Percentiles rank a stretch among this genome's conserved stretches.
These are phyloP conservation scores for Bombyx huttoni DNA, from an alignment of 2,888 invertebrate genomes.

Conservation along the genomic window DNA sequence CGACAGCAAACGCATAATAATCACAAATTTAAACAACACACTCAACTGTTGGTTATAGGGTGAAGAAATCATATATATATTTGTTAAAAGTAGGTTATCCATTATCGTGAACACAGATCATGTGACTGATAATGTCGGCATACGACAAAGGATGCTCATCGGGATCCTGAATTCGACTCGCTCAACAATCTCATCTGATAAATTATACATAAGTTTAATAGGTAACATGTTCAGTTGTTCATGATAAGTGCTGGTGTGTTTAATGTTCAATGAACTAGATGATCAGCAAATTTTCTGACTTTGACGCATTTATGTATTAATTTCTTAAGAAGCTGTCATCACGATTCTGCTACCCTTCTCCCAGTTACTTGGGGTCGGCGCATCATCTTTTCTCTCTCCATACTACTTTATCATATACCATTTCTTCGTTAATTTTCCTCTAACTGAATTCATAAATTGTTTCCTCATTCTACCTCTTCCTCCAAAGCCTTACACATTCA, in stretches of 20 bases:
- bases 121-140: slow-evolving; percentile 49
- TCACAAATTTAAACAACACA: slow-evolving; percentile 17
- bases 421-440: no score
- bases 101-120: slow-evolving; percentile 39
- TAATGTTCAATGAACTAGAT: no score
- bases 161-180: slow-evolving; percentile 15
- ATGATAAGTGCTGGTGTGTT: not conserved
- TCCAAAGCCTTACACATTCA: no score
- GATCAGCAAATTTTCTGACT: no score
- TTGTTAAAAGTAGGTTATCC: slow-evolving; percentile 59
- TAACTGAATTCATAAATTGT: no score
- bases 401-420: no score
- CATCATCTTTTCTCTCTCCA: no score
- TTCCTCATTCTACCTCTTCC: no score
- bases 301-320: no score
- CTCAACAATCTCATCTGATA: slow-evolving; percentile 6
- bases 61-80: slow-evolving; percentile 53
- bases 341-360: no score
- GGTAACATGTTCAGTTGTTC: not conserved
- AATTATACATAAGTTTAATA: slow-evolving; percentile 4
- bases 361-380: no score
- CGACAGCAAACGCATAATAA: slow-evolving; percentile 44
- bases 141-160: slow-evolving; percentile 25
- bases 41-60: slow-evolving; percentile 26
- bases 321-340: no score